Percentiles rank a stretch among this genome's conserved stretches.
phyloP scores from a whole-genome alignment of 2,113 vertebrate genomes.

The Mustela lutreola region DNA sequence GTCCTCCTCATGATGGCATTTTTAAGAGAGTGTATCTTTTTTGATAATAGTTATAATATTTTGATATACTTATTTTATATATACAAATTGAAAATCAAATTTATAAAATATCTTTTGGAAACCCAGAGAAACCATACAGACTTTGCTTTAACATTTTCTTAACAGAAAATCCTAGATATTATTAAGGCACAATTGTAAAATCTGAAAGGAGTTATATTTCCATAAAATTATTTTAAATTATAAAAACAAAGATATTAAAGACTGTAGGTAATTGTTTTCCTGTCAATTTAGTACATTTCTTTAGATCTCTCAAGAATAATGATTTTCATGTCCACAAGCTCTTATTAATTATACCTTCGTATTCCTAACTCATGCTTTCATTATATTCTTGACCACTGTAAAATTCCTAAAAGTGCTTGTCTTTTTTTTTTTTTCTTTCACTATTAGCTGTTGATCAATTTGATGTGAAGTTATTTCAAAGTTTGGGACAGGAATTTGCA shows the following conservation, averaged over 20 bases:
- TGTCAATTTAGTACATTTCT: not conserved
- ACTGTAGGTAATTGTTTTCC: not conserved
- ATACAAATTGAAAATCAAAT: not conserved
- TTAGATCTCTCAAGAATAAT: not conserved
- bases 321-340: not conserved
- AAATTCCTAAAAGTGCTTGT: not conserved
- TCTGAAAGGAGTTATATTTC: not conserved
- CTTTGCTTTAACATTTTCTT: not conserved
- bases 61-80: not conserved
- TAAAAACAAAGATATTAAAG: not conserved
- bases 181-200: not conserved
- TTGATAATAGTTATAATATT: not conserved
- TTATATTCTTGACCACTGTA: not conserved
- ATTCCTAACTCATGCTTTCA: not conserved
- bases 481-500: not conserved
- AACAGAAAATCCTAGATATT: not conserved
- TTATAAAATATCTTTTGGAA: not conserved
- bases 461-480: not conserved
- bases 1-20: not conserved
- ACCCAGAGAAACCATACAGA: not conserved
- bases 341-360: not conserved
- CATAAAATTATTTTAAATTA: not conserved
- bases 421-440: not conserved
- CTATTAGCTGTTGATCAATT: not conserved
- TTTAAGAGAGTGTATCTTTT: not conserved